Evolutionary conservation across 2,888 invertebrate genomes (phyloP), one percentile per base, ranked within the genome.

Genomic region (Mantis religiosa): DNA sequence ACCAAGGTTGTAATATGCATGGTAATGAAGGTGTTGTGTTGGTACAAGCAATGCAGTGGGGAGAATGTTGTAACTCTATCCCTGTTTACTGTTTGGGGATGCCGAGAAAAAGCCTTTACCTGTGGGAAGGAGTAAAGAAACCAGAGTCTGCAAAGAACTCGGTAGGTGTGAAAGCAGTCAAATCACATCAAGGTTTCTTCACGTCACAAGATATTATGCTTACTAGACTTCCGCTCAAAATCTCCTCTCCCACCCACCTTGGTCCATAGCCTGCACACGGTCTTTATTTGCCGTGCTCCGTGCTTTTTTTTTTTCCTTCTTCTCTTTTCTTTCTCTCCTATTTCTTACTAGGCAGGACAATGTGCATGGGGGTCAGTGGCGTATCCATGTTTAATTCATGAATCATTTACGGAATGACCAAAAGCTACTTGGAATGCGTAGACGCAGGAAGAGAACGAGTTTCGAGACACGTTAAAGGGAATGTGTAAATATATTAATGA

Each of bases 111-210:
- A 71, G 54, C 54, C 54, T 71, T 71, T 71, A 71, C 54, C 54
- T 71, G 54, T 71, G 54, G 54, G 54, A 71, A 71, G 54, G 54
- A 71, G 54, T 71, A 71, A 71, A 71, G 88, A 88, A 83, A 83
- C 81, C 88, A 83, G 83, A 83, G 88, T 47, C 41, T 84, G 27
- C 71, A 71, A 71, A 28, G 88, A 84, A 83, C 28, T 83, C 87
- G 83, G 83, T 83, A 87, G 89, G 87, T 89, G 89, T 89, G 87
- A 89, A 87, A 87, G 54, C 87, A 87, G 83, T 84, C 87, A 89
- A 82, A 86, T 89, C 89, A 82, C 86, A 87, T 87, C 87, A 87
- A 41, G 71, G 71, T 30, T 81, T 81, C 81, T 25, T 54, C 86
- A 28, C 81, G 81, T 86, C 85, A 85, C 54, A 84, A n/a, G 84